phyloP scores from a whole-genome alignment of 1,140 invertebrate genomes.

The Papilio polyxenes region DNA sequence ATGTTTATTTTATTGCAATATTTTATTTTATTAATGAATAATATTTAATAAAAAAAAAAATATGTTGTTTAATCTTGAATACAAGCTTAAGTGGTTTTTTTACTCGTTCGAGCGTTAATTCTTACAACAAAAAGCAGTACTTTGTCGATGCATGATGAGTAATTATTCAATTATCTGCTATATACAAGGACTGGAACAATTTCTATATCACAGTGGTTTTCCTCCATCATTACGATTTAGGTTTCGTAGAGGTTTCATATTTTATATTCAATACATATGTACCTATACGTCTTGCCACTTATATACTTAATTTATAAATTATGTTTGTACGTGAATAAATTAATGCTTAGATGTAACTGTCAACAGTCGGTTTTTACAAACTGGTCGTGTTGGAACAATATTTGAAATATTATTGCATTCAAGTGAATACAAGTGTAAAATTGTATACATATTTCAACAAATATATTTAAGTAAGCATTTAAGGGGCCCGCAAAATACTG shows the following conservation, averaged over 20 bases:
- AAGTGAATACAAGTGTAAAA: too few species aligned
- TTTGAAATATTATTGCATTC: not conserved
- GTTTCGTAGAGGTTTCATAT: not conserved
- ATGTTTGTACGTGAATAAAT: not conserved
- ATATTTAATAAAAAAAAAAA: not conserved
- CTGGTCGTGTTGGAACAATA: not conserved
- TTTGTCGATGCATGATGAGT: constrained; percentile 9
- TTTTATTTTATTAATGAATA: too few species aligned
- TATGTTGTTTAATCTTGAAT: constrained; percentile 4
- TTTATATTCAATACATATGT: constrained; percentile 7
- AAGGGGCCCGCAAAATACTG: too few species aligned
- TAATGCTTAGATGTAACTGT: not conserved
- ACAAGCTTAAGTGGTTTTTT: constrained; percentile 19
- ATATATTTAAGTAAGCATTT: too few species aligned
- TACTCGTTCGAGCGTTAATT: not conserved
- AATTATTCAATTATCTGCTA: constrained; percentile 22
- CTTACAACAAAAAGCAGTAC: not conserved
- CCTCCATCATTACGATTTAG: constrained; percentile 23
- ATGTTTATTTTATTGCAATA: too few species aligned
- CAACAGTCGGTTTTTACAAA: not conserved
- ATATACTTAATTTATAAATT: not conserved
- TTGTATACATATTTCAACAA: too few species aligned
- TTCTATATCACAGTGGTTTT: constrained; percentile 25
- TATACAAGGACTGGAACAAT: constrained; percentile 21
- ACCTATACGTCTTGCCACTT: too few species aligned